Conservation (phyloP, 2,888 invertebrate species). For the Laothoe populi region DNA sequence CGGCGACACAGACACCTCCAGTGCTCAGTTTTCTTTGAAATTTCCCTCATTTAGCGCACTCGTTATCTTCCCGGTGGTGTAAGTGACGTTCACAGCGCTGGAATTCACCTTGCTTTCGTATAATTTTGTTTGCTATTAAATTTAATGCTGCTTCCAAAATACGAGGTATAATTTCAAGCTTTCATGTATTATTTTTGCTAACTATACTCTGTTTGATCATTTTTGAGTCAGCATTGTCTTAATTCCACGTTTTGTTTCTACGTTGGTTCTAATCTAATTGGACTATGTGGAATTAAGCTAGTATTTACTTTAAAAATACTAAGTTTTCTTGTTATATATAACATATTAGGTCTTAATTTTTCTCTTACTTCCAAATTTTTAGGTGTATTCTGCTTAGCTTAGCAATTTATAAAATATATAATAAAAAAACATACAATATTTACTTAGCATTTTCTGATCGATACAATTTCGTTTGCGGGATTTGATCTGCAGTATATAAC, state of each 20-base stretch:
- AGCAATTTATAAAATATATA: no score
- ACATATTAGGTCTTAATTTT: no score
- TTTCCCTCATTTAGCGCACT: conserved; percentile 31
- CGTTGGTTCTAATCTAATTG: neutral
- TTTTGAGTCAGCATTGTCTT: no score
- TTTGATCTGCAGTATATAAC: no score
- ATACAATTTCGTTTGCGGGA: no score
- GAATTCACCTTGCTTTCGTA: conserved; percentile 19
- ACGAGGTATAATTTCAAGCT: conserved; percentile 2
- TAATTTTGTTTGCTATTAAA: conserved; percentile 24
- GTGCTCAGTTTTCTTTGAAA: conserved; percentile 37
- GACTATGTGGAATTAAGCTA: neutral
- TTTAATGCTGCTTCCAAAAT: conserved; percentile 20
- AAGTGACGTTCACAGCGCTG: conserved; percentile 14
- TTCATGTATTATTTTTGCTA: neutral
- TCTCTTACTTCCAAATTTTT: no score
- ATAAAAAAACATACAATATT: no score
- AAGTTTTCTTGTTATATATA: no score
- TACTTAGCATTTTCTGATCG: no score
- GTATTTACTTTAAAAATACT: no score
- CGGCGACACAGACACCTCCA: conserved; percentile 34
- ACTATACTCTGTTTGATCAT: neutral
- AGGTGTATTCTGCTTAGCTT: no score
- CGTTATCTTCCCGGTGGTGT: conserved; percentile 31
- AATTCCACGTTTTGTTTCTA: neutral